Evolutionary conservation across 2,113 vertebrate species (phyloP).

Genomic region (Gymnocephalus cernua): DNA sequence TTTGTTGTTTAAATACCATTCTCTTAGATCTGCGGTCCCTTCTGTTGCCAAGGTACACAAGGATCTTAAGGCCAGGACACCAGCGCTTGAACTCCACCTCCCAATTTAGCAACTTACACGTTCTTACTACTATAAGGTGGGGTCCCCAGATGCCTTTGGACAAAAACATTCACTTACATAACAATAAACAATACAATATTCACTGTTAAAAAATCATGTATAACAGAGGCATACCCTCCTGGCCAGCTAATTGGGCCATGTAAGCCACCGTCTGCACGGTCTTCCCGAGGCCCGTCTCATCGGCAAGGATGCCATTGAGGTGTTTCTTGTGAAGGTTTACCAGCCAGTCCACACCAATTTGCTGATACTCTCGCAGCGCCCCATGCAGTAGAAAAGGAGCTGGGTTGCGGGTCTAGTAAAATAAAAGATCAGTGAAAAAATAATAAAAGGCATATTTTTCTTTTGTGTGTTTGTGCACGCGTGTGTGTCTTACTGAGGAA

Average conservation of each 20-base stretch:
- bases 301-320: constrained; percentile 93
- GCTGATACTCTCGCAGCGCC: constrained; percentile 91
- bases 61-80: constrained; percentile 93
- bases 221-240: constrained; percentile 84
- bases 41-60: constrained; percentile 90
- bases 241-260: constrained; percentile 91
- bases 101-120: constrained; percentile 92
- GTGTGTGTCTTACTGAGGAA: constrained; percentile 83
- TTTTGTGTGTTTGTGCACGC: not conserved
- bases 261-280: constrained; percentile 94
- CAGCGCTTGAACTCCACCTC: constrained; percentile 94
- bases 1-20: constrained; percentile 65
- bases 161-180: not conserved
- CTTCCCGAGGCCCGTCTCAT: constrained; percentile 92
- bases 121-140: constrained; percentile 92
- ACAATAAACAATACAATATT: not conserved
- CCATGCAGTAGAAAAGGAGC: constrained; percentile 89
- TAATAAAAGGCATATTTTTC: not conserved
- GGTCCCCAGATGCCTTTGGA: constrained; percentile 91
- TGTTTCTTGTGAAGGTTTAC: constrained; percentile 90
- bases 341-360: constrained; percentile 93
- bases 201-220: not conserved
- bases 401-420: constrained; percentile 82
- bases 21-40: constrained; percentile 89
- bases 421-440: constrained; percentile 16